Conservation (phyloP, 1,140 invertebrate genomes). For the Drosophila subobscura region DNA sequence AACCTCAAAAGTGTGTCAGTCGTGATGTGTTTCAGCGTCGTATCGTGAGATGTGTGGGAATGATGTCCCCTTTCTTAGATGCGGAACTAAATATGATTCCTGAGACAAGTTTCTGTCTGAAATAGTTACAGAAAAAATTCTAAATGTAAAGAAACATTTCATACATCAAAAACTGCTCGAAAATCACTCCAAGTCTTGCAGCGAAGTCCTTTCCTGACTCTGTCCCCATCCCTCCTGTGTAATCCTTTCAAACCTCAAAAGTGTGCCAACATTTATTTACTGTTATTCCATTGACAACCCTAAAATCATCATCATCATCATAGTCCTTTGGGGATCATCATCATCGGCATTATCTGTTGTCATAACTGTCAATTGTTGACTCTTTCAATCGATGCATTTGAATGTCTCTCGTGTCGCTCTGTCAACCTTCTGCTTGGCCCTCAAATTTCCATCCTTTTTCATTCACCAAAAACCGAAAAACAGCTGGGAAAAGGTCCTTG, state of each 20-base stretch:
- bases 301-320: constrained; percentile 36
- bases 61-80: too few species aligned
- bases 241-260: constrained; percentile 36
- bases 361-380: constrained; percentile 82
- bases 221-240: background rate
- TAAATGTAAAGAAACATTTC: too few species aligned
- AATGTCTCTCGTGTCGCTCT: constrained; percentile 16
- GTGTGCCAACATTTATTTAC: constrained; percentile 30
- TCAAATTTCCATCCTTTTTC: constrained; percentile 20
- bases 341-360: constrained; percentile 73
- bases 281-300: constrained; percentile 24
- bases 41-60: too few species aligned
- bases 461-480: constrained; percentile 34
- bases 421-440: constrained; percentile 3
- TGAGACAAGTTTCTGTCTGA: too few species aligned
- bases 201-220: constrained; percentile 7
- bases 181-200: too few species aligned
- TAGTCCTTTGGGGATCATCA: constrained; percentile 12
- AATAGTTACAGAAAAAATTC: too few species aligned
- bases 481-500: constrained; percentile 47
- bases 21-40: too few species aligned
- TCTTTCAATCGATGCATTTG: constrained; percentile 58
- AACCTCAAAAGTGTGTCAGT: too few species aligned
- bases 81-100: too few species aligned
- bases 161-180: too few species aligned